phyloP scores from a whole-genome alignment of 2,888 invertebrate species.

The Acanthoscelides obtectus region DNA sequence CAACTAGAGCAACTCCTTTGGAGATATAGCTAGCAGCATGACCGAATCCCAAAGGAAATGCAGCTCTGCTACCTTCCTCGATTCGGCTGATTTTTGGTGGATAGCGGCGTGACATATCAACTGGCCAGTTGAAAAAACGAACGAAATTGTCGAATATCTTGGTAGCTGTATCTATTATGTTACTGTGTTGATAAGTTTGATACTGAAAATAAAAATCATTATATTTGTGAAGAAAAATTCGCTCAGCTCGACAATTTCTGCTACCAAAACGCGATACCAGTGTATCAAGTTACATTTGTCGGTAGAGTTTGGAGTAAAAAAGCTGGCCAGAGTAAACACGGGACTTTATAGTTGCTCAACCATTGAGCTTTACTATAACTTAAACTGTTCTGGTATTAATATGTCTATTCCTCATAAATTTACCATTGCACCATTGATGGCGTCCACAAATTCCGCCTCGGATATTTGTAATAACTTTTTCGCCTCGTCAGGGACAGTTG shows the following conservation, averaged over 20 bases:
- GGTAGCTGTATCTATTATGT: constrained; percentile 53
- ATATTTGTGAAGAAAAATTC: too few relatives aligned
- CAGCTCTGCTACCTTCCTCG: constrained; percentile 65
- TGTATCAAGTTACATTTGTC: too few relatives aligned
- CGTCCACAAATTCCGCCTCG: constrained; percentile 80
- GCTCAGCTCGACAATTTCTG: too few relatives aligned
- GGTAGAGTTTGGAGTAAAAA: too few relatives aligned
- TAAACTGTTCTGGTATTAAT: too few relatives aligned
- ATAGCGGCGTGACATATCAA: constrained; percentile 41
- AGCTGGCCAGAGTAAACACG: too few relatives aligned
- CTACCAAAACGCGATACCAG: too few relatives aligned
- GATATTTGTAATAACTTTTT: constrained; percentile 65
- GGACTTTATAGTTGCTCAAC: too few relatives aligned
- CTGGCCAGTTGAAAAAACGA: constrained; percentile 42
- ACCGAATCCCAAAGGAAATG: constrained; percentile 88
- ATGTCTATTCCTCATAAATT: constrained; percentile 29
- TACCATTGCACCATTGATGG: constrained; percentile 82
- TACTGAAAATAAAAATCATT: too few relatives aligned
- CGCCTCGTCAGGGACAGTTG: constrained; percentile 70
- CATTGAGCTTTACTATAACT: too few relatives aligned
- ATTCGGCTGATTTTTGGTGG: constrained; percentile 67
- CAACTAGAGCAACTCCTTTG: constrained; percentile 79
- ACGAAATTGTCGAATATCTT: constrained; percentile 51
- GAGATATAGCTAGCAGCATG: constrained; percentile 83
- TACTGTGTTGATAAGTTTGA: constrained; percentile 56